Evolutionary conservation across 2,888 invertebrate species (phyloP), one percentile per base, ranked within the genome.

Genomic region (Colletes collaris): DNA sequence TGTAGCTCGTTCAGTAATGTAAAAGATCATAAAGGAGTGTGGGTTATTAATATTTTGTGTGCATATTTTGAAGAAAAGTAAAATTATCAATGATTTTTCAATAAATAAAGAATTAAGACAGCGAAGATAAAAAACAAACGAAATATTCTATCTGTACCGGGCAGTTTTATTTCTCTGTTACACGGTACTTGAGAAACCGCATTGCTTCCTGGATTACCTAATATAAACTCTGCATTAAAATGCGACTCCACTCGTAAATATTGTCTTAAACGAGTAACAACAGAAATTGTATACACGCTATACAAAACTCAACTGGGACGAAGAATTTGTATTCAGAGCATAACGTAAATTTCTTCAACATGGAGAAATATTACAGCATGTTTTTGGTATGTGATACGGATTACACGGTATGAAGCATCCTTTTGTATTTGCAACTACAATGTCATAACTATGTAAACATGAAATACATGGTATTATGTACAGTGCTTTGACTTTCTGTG

Each of bases 261-360:
- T 68, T 55, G n/a, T 52, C 37, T 19, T 11, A 56, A 44, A 56
- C 66, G 44, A 5, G 56, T 46, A 8, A 46, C 13, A 16, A 19
- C 16, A 46, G 16, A 13, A 50, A 49, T 8, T 37, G 49, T 44
- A 11, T 16, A 27, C 11, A 8, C 10, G 8, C 10, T 46, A 8
- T 46, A 46, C 44, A 46, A 46, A 46, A 46, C 10, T 46, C 44
- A 46, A 46, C 44, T 46, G 44, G 44, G 10, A 46, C 55, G 44
- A n/a, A 19, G 53, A 60, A 76, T 73, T 81, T 70, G 69, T 69
- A 84, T 84, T 80, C 66, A 64, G 58, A 67, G 49, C 62, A 58
- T 69, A 53, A 40, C 60, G 46, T 8, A 70, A 73, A 77, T 76
- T 78, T 81, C 60, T 78, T 78, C 52, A 55, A 72, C 70, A 52